These are phyloP conservation scores for Hymenochirus boettgeri DNA, from an alignment of 2,113 vertebrate genomes.

Conservation along the genomic window DNA sequence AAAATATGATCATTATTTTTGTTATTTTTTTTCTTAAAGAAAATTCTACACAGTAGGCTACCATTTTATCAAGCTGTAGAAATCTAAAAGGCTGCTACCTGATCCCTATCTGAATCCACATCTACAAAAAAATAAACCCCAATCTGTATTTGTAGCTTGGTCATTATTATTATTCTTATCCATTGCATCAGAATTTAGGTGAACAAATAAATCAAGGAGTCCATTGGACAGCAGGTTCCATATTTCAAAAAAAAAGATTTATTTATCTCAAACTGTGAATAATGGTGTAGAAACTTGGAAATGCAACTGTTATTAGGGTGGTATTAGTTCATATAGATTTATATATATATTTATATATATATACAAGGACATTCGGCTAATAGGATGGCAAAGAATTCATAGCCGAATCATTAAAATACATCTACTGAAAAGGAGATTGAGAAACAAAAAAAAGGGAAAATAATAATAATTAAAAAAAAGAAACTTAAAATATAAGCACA, in stretches of 20 bases:
- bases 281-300: slow-evolving; percentile 99
- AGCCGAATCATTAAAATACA: slow-evolving; percentile 97
- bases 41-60: no score
- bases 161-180: no score
- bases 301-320: slow-evolving; percentile 98
- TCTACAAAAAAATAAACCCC: no score
- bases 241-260: slow-evolving; percentile 99
- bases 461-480: no score
- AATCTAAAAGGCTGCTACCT: no score
- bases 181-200: background rate
- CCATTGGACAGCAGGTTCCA: slow-evolving; percentile 90
- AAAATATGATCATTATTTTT: no score
- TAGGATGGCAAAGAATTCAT: slow-evolving; percentile 85
- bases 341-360: no score
- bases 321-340: slow-evolving; percentile 98
- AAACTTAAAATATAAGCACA: slow-evolving; percentile 96
- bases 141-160: no score
- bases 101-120: no score
- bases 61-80: no score
- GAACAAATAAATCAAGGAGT: slow-evolving; percentile 87
- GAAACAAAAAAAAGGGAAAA: no score
- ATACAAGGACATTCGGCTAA: slow-evolving; percentile 92
- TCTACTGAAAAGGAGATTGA: slow-evolving; percentile 87
- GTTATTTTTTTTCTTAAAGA: no score
- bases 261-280: slow-evolving; percentile 99